Evolutionary conservation across 2,113 vertebrate species (phyloP), one percentile per base, ranked within the genome.

Genomic region (Nothobranchius kuhntae): DNA sequence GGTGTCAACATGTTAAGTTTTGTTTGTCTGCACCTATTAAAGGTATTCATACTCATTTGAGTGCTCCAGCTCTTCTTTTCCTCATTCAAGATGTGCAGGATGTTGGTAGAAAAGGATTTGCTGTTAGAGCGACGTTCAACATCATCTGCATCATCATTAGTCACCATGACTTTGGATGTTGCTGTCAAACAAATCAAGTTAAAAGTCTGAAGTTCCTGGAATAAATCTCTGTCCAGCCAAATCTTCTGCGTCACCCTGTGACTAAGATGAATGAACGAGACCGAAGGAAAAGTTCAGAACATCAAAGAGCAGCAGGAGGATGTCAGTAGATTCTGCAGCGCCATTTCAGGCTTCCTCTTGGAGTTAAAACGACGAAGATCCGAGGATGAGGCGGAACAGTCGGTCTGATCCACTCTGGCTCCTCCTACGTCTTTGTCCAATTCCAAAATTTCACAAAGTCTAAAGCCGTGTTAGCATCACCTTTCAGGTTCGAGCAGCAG

Each of bases 91-190:
- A 30, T 21, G 21, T 21, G 21, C 21, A 21, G 21, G 21, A 21
- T 21, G 21, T 21, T 21, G 21, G 26, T 9, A 10, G 67, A 61
- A 51, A 17, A 17, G 45, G 42, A 53, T 2, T 26, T 46, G 40
- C 11, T 21, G 21, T 21, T 21, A 21, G 21, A 21, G 1, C 21
- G 21, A 21, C 21, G 21, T 21, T 21, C 21, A 14, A 35, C 36
- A 36, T 9, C 60, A 53, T 46, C 15, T 59, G 14, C 48, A 48
- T 40, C 48, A n/a, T 68, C 26, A 11, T 50, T 44, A 14, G 70
- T 77, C 50, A 24, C 4, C 0, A 2, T 66, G 68, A 78, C 71
- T 42, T 54, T 58, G 14, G 2, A 21, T 21, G 4, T 58, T 68
- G 0, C 42, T 8, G 59, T 1, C 12, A 52, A 13, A 11, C 17